Conservation (phyloP, 1,140 invertebrate genomes). For the Berghia stephanieae region DNA sequence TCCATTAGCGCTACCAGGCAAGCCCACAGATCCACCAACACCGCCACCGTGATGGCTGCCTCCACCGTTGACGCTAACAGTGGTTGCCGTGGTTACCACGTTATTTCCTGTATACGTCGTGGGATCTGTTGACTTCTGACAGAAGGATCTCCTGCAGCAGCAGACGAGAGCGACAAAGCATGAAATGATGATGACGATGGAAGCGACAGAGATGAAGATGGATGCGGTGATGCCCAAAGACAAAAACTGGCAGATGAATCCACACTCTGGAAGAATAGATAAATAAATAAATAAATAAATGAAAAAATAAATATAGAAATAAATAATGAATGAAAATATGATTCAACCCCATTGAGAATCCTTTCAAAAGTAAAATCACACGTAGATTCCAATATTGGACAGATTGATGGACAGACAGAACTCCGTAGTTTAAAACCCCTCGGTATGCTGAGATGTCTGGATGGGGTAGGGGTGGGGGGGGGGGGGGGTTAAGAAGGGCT, state of each 20-base stretch:
- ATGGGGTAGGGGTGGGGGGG: too few species aligned
- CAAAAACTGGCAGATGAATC: slow-evolving; percentile 51
- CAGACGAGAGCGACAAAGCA: slow-evolving; percentile 52
- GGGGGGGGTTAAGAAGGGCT: too few species aligned
- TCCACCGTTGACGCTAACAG: slow-evolving; percentile 43
- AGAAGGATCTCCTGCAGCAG: slow-evolving; percentile 48
- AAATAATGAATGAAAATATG: too few species aligned
- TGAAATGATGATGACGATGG: slow-evolving; percentile 53
- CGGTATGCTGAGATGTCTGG: too few species aligned
- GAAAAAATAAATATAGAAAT: too few species aligned
- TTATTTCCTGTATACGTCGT: slow-evolving; percentile 15
- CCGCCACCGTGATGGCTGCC: neutral
- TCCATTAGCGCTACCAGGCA: neutral
- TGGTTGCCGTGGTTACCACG: slow-evolving; percentile 41
- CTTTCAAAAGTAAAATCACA: too few species aligned
- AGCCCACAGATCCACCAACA: neutral
- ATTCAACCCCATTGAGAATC: too few species aligned
- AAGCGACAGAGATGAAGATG: slow-evolving; percentile 57
- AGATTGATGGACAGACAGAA: too few species aligned
- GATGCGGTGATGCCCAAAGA: slow-evolving; percentile 56
- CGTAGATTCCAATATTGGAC: too few species aligned
- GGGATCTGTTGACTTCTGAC: slow-evolving; percentile 46
- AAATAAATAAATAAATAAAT: too few species aligned
- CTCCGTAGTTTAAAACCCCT: too few species aligned
- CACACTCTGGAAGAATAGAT: too few species aligned